Base-by-base conservation (phyloP, 2,888 invertebrate genomes). In the Digitonthophagus gazella region DNA sequence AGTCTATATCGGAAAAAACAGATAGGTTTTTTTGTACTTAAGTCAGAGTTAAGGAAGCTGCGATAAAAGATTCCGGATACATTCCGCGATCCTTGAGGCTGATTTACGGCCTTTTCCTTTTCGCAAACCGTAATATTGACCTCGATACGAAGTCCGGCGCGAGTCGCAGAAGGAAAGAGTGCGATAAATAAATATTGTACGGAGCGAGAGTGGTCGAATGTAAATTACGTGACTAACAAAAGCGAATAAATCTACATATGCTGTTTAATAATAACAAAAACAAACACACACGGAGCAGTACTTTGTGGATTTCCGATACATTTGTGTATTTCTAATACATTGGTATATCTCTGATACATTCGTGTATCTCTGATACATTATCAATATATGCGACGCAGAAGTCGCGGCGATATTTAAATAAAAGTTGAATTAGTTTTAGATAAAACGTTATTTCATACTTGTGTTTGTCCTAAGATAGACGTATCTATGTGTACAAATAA, bases 201-300 rank as follows among this genome's bases (percentile, higher is more conserved):
- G 20, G 15, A 18, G 61, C 19, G 20, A 19, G 20, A 61, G 61
- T 61, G 61, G 61, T 61, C 61, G 61, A 61, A 61, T 61, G 61
- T 19, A 61, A 61, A 61, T 61, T 16, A 61, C 61, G 18, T 61
- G 61, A 61, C 61, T 61, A 61, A 61, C 19, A 19, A 44, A 61
- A 61, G 18, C 20, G 61, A 61, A 61, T 61, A 61, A 61, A 61
- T 61, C 61, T 61, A 20, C 61, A 61, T 61, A 18, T 19, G 61
- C n/a, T 61, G 20, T 61, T 18, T 61, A 61, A 61, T 61, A 61
- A 61, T 61, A 61, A 61, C 18, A 61, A 61, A 18, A 61, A 61
- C 18, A n/a, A 61, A 61, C 61, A 18, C 19, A 18, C 18, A 19
- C 6, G 18, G 18, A 44, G 28, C 11, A 44, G 11, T 44, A 44